Evolutionary conservation across 2,888 invertebrate species (phyloP), one percentile per base, ranked within the genome.

Genomic region (Hoplodrina blanda): DNA sequence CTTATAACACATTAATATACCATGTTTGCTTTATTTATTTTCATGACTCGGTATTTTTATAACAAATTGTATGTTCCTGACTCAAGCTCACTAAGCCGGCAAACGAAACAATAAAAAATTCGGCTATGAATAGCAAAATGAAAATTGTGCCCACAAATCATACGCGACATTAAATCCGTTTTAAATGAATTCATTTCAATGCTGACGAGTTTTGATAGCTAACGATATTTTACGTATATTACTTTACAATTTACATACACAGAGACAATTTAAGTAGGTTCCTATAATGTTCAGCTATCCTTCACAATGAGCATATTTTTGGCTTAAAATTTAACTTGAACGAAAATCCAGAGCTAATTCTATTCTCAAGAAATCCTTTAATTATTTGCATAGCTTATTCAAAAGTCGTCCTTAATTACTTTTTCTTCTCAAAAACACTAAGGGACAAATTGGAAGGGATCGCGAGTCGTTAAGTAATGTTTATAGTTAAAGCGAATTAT

Each of bases 1-100:
- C 83, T 85, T 85, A 84, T 82, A 80, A 80, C 75, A 75, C 78
- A 85, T 75, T 82, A 73, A 81, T 79, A 70, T 17, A 69, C 30
- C 65, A 54, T 15, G 30, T 19, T 56, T 52, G 53, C 61, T 78
- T 76, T 80, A 78, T 76, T 79, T 81, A 76, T 73, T 78, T 62
- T 17, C 50, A 81, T 76, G 79, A 79, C 71, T 71, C 33, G 50
- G 53, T 46, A 54, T 68, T 80, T 73, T 69, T 72, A 57, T 68
- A 52, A 44, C 50, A 68, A 68, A 68, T 33, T 62, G 56, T 69
- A 37, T 50, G 60, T 50, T 80, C 59, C 60, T 49, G 59, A 73
- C 63, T 61, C 62, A 69, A 75, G 30, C 62, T 69, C 55, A 67
- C 56, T 63, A 50, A 63, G 25, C 50, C 46, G 59, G 20, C 44